Base-by-base conservation (phyloP, 2,888 invertebrate genomes). In the Chirona hameri region DNA sequence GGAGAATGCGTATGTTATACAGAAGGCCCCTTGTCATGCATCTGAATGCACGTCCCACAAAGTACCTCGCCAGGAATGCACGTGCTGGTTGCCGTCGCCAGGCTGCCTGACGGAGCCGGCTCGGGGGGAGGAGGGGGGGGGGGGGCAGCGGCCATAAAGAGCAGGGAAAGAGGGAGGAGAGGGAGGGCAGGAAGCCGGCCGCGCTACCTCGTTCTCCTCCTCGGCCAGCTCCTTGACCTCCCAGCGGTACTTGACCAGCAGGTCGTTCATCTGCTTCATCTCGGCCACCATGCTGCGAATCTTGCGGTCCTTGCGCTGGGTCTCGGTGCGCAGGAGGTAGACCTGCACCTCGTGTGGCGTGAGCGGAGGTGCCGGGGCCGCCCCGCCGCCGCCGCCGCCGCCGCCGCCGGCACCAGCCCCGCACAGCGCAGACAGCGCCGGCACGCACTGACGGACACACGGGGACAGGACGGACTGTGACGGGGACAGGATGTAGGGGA, bases 231-330 rank as follows among this genome's bases (percentile, higher is more conserved):
- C 86, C 82, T 85, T 84, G 79, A 86, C 85, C 81, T 86, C 86
- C 86, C 86, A 86, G 82, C 85, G 85, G 79, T 86, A 86, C 82
- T 86, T 86, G 83, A 85, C 85, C 24, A 85, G 83, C 83, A 85
- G 84, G 82, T 86, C 86, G 39, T 85, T 84, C 14, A 84, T 84
- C 83, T 86, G 85, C 82, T 85, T 85, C 46, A 86, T 82, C 81
- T 86, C 85, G 15, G 85, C 84, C 29, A 84, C 83, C 79, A 85
- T 72, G 83, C 85, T 85, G 31, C 84, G 83, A 55, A 85, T 87
- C 86, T 84, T 86, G 85, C 84, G 86, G 85, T 84, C 86, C 84
- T 86, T 87, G 86, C 88, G 88, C 31, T 85, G 85, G 48, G 86
- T 81, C 21, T 85, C 86, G 82, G 85, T 85, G 84, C 88, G 87